Conservation (phyloP, 2,113 vertebrate species). For the Agelaius phoeniceus region DNA sequence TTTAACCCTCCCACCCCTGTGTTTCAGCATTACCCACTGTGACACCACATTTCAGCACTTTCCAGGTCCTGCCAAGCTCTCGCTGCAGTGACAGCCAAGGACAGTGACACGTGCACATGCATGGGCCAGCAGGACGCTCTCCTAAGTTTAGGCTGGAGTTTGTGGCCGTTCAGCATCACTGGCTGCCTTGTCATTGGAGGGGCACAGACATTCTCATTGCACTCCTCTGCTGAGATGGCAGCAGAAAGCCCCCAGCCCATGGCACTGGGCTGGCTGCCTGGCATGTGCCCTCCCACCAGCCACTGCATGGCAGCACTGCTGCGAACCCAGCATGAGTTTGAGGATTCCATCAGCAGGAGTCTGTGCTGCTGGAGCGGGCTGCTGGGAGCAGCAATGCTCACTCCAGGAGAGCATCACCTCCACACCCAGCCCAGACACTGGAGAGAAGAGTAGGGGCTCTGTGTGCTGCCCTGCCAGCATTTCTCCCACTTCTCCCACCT, state of each 20-base stretch:
- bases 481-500: no score
- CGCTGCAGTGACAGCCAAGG: rapidly evolving
- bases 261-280: rapidly evolving
- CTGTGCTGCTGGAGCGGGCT: rapidly evolving
- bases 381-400: neutral
- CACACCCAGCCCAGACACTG: neutral
- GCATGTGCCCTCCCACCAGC: rapidly evolving
- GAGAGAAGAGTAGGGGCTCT: neutral
- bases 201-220: rapidly evolving
- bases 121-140: rapidly evolving
- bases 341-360: neutral
- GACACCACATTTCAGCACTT: rapidly evolving
- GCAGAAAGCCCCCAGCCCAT: neutral
- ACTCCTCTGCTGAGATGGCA: rapidly evolving
- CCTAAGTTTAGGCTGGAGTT: neutral
- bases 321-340: rapidly evolving
- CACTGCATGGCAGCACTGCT: rapidly evolving
- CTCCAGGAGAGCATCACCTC: neutral
- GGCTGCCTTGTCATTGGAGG: neutral
- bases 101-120: rapidly evolving
- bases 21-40: neutral
- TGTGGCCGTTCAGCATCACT: rapidly evolving
- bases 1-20: neutral
- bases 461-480: rapidly evolving
- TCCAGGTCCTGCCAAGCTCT: neutral